Evolutionary conservation across 2,113 vertebrate genomes (phyloP), one percentile per base, ranked within the genome.

Genomic region (Atlantisia rogersi): DNA sequence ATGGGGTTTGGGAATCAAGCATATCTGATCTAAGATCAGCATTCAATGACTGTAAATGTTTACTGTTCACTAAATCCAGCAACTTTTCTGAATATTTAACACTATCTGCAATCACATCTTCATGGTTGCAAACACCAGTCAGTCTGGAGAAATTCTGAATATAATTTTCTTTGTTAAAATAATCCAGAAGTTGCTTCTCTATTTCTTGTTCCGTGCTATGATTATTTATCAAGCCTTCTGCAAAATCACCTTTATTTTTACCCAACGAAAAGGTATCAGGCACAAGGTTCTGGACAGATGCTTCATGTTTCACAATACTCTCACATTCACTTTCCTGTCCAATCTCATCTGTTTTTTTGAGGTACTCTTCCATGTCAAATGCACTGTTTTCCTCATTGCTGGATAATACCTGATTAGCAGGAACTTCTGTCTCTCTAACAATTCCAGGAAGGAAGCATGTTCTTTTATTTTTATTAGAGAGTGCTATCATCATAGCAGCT

Each of bases 321-420:
- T 94, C 98, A 0, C 53, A 56, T 12, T 95, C 90, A 82, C 62
- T 96, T 79, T 98, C 98, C 63, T 50, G 97, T 68, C 88, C 92
- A n/a, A 93, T 96, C 12, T 98, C 48, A 8, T 99, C 98, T 7
- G 97, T 97, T 97, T 96, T 98, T 95, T 97, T 98, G 59, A 99
- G 97, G 82, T 99, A 99, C 96, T 99, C 99, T 92, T 99, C 99
- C 86, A 99, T 98, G 97, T 99, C 98, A 88, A 99, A 98, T 35
- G 60, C 87, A 53, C 29, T 93, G 19, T 95, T 98, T 90, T 99
- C 98, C 58, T 97, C 75, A 26, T 92, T 74, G 53, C 92, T 97
- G 39, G 95, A 11, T 21, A 88, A 76, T 2, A 90, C 85, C 24
- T 82, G 94, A 85, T 97, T 91, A 63, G 91, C 40, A 29, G 95